phyloP scores from a whole-genome alignment of 2,113 vertebrate species.

The Sarotherodon lohbergeri region DNA sequence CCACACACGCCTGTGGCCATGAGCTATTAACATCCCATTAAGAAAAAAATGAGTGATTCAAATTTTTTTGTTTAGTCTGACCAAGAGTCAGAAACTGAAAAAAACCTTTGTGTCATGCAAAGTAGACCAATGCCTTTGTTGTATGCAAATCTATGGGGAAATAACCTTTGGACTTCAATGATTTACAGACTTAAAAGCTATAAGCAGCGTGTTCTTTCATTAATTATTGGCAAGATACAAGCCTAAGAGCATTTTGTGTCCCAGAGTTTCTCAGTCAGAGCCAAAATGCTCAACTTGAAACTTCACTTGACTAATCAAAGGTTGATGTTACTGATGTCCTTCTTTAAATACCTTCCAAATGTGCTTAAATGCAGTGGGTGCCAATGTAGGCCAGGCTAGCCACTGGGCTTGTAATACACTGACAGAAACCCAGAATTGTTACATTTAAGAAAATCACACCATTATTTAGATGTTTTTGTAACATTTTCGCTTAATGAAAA shows the following conservation, averaged over 20 bases:
- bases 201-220: neutral
- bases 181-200: neutral
- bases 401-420: neutral
- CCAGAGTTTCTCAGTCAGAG: neutral
- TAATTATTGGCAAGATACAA: neutral
- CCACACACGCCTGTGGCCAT: too few species aligned
- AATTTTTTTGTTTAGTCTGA: neutral
- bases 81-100: neutral
- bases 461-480: neutral
- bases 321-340: neutral
- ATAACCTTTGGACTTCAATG: neutral
- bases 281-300: neutral
- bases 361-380: neutral
- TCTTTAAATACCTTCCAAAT: neutral
- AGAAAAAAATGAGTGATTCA: neutral
- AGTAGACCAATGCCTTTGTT: neutral
- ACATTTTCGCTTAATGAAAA: neutral
- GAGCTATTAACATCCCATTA: neutral
- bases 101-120: neutral
- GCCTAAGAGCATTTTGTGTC: neutral
- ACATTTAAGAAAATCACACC: neutral
- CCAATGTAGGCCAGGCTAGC: neutral
- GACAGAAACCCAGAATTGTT: neutral
- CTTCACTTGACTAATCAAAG: neutral
- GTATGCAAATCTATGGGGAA: neutral